Evolutionary conservation across 2,797 vertebrate genomes (phyloP).

Genomic region (Pristis pectinata): DNA sequence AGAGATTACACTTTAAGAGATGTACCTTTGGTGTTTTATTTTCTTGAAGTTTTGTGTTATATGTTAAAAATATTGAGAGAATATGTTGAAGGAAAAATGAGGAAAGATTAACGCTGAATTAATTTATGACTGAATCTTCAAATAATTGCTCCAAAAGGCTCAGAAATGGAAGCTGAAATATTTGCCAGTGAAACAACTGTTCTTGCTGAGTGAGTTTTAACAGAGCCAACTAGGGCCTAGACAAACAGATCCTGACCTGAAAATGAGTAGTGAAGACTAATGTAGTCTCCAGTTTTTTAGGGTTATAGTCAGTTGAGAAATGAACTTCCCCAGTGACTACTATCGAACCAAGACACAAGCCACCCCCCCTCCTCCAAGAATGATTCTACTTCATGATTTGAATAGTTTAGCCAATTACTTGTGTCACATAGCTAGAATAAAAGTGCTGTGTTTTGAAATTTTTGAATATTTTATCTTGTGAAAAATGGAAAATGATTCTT

Average conservation of each 20-base stretch:
- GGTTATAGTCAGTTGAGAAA: neutral
- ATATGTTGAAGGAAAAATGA: neutral
- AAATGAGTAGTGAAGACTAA: neutral
- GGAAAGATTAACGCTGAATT: neutral
- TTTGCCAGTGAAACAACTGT: neutral
- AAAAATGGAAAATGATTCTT: neutral
- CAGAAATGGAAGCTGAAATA: neutral
- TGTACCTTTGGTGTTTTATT: neutral
- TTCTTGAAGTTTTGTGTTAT: neutral
- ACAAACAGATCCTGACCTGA: constrained; percentile 20
- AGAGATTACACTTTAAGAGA: neutral
- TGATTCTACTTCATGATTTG: neutral
- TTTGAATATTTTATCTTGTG: neutral
- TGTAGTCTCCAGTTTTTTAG: neutral
- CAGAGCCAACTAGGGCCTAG: neutral
- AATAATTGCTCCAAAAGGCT: neutral
- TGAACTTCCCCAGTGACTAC: neutral
- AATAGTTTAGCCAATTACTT: neutral
- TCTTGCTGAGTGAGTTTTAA: neutral
- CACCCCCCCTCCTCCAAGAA: too few relatives aligned
- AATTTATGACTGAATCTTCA: neutral
- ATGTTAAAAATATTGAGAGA: neutral
- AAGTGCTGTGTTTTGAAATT: too few relatives aligned
- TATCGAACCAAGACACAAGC: too few relatives aligned
- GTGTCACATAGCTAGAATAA: too few relatives aligned